Evolutionary conservation across 1,140 invertebrate species (phyloP), one percentile per base, ranked within the genome.

Genomic region (Drosophila tristis): DNA sequence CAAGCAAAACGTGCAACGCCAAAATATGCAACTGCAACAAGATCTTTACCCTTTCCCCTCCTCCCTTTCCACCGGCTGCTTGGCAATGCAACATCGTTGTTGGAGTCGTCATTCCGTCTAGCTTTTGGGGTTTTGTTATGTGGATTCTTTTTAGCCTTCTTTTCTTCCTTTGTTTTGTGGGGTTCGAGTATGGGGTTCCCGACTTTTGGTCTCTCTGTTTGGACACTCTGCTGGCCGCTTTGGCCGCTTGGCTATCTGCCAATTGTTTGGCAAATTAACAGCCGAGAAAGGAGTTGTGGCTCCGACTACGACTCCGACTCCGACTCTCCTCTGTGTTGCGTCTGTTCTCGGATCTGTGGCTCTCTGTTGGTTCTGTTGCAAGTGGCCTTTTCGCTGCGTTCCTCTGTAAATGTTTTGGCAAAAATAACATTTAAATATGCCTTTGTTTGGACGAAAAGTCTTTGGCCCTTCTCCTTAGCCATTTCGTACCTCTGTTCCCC

Each of bases 221-320:
- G 31, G 9, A 4, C 31, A 9, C 31, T 35, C 31, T 9, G 31
- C 31, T 39, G 11, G 26, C 6, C 26, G 35, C 58, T 50, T 53
- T 59, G 78, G 60, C 58, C 79, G 35, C 35, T 13, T 85, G 81
- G 81, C 81, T 80, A 86, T 86, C 82, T 87, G 74, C 82, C 82
- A 86, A 86, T 86, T 86, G 82, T 81, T 87, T 86, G 81, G 82
- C 84, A 86, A 86, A 86, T 86, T 86, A 86, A 86, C 82, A 87
- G 82, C 77, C 78, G 13, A 60, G 77, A 86, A 81, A 80, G 81
- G 61, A 64, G 55, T 59, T 77, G 71, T 60, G 54, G 56, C 63
- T 63, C 47, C 42, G 31, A 47, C 35, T 11, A 0, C 11, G 0
- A 11, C 35, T 35, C 9, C 4, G 31, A 4, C 31, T 29, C 26